Evolutionary conservation across 64 coral and sea anemone species (phyloP).

Genomic region (Astreopora myriophthalma): DNA sequence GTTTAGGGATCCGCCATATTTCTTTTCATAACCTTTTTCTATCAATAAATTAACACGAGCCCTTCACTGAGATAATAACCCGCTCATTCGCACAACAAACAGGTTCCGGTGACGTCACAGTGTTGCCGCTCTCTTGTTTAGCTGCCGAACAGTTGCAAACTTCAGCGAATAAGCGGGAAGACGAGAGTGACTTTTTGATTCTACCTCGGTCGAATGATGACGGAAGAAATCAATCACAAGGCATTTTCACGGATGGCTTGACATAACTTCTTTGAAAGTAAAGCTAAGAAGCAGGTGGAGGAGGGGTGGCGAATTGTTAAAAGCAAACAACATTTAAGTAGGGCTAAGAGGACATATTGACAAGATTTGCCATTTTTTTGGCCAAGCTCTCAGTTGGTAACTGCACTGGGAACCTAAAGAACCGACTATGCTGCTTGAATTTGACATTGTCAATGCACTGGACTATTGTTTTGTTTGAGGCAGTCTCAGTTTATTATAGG

Average conservation of each 20-base stretch:
- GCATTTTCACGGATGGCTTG: background rate
- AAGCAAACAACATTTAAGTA: background rate
- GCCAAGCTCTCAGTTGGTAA: background rate
- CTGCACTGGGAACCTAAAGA: too few relatives aligned
- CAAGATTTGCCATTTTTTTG: background rate
- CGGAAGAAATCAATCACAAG: background rate
- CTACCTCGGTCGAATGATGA: background rate
- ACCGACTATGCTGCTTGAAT: too few relatives aligned
- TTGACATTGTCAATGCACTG: background rate
- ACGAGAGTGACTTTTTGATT: background rate
- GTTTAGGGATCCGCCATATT: conserved; percentile 44
- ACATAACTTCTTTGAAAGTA: background rate
- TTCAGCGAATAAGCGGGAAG: background rate
- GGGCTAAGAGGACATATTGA: background rate
- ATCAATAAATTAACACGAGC: conserved; percentile 42
- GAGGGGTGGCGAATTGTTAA: conserved; percentile 12
- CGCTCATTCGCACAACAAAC: conserved; percentile 38
- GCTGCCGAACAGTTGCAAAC: background rate
- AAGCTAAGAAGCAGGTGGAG: conserved; percentile 9
- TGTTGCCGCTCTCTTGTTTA: background rate
- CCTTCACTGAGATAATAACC: conserved; percentile 35
- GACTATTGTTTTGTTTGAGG: too few relatives aligned
- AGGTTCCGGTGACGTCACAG: conserved; percentile 30
- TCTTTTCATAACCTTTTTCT: conserved; percentile 63
- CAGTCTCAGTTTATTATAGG: too few relatives aligned